These are phyloP conservation scores for Isaurus tuberculatus DNA, from an alignment of 92 coral and sea anemone genomes.

Conservation along the genomic window DNA sequence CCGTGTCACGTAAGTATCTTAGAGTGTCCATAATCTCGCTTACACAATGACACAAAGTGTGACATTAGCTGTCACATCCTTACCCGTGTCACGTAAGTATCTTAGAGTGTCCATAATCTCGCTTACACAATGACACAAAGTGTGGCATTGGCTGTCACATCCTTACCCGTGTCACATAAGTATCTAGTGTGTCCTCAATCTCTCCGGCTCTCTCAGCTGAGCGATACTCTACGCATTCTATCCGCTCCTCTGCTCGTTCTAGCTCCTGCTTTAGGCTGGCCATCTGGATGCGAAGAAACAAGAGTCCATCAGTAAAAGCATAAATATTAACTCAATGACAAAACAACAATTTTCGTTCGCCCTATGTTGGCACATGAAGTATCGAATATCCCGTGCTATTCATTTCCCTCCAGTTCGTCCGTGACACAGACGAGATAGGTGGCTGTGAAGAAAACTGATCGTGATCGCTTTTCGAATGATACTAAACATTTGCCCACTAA, in stretches of 20 bases:
- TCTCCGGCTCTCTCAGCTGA: constrained; percentile 96
- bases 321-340: background rate
- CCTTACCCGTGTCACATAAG: constrained; percentile 91
- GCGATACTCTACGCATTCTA: constrained; percentile 93
- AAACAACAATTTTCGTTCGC: no score
- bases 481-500: no score
- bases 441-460: no score
- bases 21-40: no score
- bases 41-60: background rate
- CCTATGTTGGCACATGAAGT: no score
- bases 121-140: background rate
- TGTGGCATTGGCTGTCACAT: background rate
- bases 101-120: no score
- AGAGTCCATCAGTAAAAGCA: background rate
- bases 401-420: no score
- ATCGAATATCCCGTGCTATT: no score
- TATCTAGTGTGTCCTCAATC: constrained; percentile 93
- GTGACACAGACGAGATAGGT: no score
- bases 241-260: constrained; percentile 93
- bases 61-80: background rate
- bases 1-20: constrained; percentile 70
- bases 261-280: constrained; percentile 91
- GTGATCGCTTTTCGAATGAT: no score
- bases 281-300: constrained; percentile 51
- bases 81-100: constrained; percentile 78